Evolutionary conservation across 1,140 invertebrate species (phyloP).

Genomic region (Drosophila kikkawai): DNA sequence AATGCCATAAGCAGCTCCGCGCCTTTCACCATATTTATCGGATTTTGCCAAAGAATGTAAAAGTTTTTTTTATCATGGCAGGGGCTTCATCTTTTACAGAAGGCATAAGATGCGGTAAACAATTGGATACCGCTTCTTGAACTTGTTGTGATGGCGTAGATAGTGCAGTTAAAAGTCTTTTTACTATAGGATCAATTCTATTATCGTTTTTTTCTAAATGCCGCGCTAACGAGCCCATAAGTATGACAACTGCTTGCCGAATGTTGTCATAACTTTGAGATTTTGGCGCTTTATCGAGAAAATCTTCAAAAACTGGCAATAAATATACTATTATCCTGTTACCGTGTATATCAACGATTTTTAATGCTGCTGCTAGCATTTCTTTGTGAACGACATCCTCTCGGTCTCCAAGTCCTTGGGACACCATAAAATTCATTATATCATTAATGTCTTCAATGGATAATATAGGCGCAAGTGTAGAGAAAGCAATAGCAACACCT

Average conservation of each 20-base stretch:
- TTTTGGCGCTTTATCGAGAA: conserved; percentile 95
- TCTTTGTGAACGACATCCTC: conserved; percentile 92
- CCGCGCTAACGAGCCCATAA: conserved; percentile 97
- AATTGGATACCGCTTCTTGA: conserved; percentile 99
- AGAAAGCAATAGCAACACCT: conserved; percentile 94
- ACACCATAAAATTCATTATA: conserved; percentile 94
- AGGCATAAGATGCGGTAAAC: conserved; percentile 96
- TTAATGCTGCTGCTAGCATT: conserved; percentile 97
- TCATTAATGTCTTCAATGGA: conserved; percentile 89
- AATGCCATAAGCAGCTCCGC: conserved; percentile 95
- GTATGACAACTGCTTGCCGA: conserved; percentile 97
- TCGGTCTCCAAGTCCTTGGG: conserved; percentile 94
- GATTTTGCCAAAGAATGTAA: conserved; percentile 95
- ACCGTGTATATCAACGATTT: conserved; percentile 95
- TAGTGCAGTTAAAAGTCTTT: conserved; percentile 94
- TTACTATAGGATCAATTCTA: conserved; percentile 96
- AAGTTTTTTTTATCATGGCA: conserved; percentile 94
- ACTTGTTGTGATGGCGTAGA: conserved; percentile 99
- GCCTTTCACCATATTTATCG: conserved; percentile 96
- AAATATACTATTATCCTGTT: conserved; percentile 92
- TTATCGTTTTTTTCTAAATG: conserved; percentile 97
- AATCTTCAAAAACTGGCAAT: conserved; percentile 95
- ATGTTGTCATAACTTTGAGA: conserved; percentile 96
- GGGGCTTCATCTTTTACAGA: conserved; percentile 96
- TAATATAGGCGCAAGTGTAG: conserved; percentile 88